Base-by-base conservation (phyloP, 2,888 invertebrate species). In the Tetragonisca angustula region DNA sequence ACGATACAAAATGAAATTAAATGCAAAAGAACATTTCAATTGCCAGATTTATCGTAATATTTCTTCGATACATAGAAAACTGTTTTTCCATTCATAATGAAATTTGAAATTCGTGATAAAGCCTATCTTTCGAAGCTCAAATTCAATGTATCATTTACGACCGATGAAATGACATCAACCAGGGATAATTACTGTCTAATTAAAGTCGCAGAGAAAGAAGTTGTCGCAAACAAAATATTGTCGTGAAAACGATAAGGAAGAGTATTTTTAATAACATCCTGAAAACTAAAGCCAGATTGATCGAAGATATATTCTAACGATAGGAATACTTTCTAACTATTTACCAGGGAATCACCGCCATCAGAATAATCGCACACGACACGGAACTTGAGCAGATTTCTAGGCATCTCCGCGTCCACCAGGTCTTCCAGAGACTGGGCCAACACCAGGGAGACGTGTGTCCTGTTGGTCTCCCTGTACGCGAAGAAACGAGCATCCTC, bases 301-400 rank as follows among this genome's bases (percentile, higher is more conserved):
- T 61, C 61, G 54, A 49, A 2, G 64, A 2, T 54, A 17, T 36
- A 50, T n/a, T 9, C 2, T n/a, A 78, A 52, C n/a, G 79, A 80
- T 62, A 62, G 50, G 50, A 65, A 27, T 67, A 68, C 56, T 83
- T 79, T 81, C 74, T 59, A 36, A 17, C 21, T 19, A 87, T 95
- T 94, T 94, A 97, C 97, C 92, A 92, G 85, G 64, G 96, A 95
- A 91, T 97, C 97, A 88, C 96, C 96, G 17, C 96, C 96, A 24
- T 96, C 95, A 73, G 96, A 95, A 89, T 96, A 96, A 92, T 97
- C 97, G 92, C 98, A 98, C 64, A 97, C 96, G 54, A 98, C 95
- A 65, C 97, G 95, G 94, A 98, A 98, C 95, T 98, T 98, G 83
- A 98, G 95, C 70, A 98, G 96, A 94, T 98, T 98, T 93, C 97